These are phyloP conservation scores for Takifugu ocellatus DNA, from an alignment of 2,797 vertebrate genomes.

Conservation along the genomic window DNA sequence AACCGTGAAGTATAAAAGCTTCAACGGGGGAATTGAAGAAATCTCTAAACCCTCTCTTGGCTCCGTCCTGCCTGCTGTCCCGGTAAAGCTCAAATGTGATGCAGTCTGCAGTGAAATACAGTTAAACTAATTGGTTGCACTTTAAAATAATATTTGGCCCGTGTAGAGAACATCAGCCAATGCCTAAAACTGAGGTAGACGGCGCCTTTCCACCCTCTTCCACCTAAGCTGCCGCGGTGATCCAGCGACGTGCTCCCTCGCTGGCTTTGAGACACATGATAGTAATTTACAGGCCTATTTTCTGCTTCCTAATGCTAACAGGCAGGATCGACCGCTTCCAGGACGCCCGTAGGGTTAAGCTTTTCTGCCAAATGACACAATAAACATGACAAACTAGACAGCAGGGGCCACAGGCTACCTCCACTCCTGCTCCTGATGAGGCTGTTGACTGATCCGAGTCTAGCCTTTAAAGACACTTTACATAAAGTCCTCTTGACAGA, in stretches of 20 bases:
- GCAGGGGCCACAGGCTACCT: constrained; percentile 45
- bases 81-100: constrained; percentile 39
- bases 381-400: constrained; percentile 70
- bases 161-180: constrained; percentile 60
- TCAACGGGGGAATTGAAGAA: constrained; percentile 52
- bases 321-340: constrained; percentile 75
- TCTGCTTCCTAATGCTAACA: constrained; percentile 79
- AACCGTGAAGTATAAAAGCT: constrained; percentile 34
- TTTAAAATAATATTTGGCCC: constrained; percentile 69
- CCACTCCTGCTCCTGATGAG: constrained; percentile 49
- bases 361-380: constrained; percentile 70
- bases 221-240: constrained; percentile 55
- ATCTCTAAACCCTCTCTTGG: constrained; percentile 10
- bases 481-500: constrained; percentile 28
- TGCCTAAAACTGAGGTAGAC: constrained; percentile 45
- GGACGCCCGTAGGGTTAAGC: constrained; percentile 76
- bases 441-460: constrained; percentile 46
- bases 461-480: constrained; percentile 48
- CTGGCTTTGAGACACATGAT: constrained; percentile 77
- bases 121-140: constrained; percentile 43
- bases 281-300: constrained; percentile 82
- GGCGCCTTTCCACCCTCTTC: constrained; percentile 51
- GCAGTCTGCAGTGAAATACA: constrained; percentile 30
- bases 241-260: constrained; percentile 67
- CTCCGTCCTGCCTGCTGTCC: constrained; percentile 23